Evolutionary conservation across 2,113 vertebrate species (phyloP).

Genomic region (Carlito syrichta): DNA sequence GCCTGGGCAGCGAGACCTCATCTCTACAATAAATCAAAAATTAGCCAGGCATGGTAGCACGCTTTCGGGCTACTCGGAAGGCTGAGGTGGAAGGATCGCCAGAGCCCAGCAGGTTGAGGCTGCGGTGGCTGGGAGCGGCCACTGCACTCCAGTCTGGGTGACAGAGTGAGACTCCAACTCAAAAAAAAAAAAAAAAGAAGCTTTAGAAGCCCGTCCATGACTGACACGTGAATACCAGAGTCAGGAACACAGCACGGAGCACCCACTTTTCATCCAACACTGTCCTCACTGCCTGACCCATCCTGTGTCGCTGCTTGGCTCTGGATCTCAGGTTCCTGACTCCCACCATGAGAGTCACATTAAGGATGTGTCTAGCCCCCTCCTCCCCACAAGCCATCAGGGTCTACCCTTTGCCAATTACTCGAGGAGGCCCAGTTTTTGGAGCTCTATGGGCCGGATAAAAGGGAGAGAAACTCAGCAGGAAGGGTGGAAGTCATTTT

Average conservation of each 20-base stretch:
- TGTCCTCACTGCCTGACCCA: neutral
- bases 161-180: no score
- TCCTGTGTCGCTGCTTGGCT: neutral
- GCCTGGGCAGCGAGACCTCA: no score
- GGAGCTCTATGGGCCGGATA: neutral
- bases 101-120: no score
- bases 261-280: neutral
- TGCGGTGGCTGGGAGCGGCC: no score
- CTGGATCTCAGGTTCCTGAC: neutral
- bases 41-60: no score
- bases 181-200: no score
- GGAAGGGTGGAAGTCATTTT: constrained; percentile 18
- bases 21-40: no score
- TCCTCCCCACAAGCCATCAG: neutral
- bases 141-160: no score
- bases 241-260: neutral
- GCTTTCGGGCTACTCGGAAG: no score
- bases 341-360: neutral
- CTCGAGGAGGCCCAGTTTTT: neutral
- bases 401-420: neutral
- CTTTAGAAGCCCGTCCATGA: no score
- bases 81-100: no score
- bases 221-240: neutral
- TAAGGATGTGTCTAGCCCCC: neutral
- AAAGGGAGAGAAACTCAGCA: constrained; percentile 4